A percentile compares a stretch with the other conserved stretches of the same genome.
These are phyloP conservation scores for Dicycla oo DNA, from an alignment of 2,888 invertebrate species.

Conservation along the genomic window DNA sequence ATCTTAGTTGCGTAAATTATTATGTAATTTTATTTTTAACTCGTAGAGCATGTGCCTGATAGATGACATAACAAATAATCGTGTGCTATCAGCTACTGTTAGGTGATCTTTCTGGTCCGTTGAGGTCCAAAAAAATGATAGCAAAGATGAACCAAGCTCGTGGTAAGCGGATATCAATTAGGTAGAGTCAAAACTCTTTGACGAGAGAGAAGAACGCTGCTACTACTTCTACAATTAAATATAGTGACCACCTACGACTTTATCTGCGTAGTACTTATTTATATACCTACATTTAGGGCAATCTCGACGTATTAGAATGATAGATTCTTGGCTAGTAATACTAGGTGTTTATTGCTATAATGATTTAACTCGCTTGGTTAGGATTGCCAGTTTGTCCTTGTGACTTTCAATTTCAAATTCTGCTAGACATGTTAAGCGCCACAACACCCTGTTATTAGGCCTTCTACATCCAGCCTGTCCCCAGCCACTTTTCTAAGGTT, in stretches of 20 bases:
- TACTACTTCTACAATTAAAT: slow-evolving; percentile 31
- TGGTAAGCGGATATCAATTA: not conserved
- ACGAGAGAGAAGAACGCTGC: not conserved
- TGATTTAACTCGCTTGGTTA: slow-evolving; percentile 15
- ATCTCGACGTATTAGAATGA: slow-evolving; percentile 29
- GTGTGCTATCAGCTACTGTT: not conserved
- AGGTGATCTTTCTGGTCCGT: not conserved
- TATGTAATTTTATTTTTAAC: slow-evolving; percentile 30
- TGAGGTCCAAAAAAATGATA: not conserved
- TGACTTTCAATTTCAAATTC: not conserved
- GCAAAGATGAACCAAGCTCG: not conserved
- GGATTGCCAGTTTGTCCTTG: not conserved
- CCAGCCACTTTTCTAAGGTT: not conserved
- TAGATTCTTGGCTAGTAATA: slow-evolving; percentile 31
- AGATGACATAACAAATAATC: not conserved
- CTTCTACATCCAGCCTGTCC: not conserved
- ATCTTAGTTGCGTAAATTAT: slow-evolving; percentile 18
- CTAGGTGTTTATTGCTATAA: slow-evolving; percentile 5
- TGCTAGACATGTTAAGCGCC: not conserved
- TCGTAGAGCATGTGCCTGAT: not conserved
- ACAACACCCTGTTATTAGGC: not conserved
- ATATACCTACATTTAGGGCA: slow-evolving; percentile 8
- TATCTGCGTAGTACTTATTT: slow-evolving; percentile 43
- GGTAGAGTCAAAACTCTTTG: not conserved
- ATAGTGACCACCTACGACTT: slow-evolving; percentile 47